A percentile compares a stretch with the other conserved stretches of the same genome.
phyloP scores from a whole-genome alignment of 2,888 invertebrate species.

The Philhelius pedissequus region DNA sequence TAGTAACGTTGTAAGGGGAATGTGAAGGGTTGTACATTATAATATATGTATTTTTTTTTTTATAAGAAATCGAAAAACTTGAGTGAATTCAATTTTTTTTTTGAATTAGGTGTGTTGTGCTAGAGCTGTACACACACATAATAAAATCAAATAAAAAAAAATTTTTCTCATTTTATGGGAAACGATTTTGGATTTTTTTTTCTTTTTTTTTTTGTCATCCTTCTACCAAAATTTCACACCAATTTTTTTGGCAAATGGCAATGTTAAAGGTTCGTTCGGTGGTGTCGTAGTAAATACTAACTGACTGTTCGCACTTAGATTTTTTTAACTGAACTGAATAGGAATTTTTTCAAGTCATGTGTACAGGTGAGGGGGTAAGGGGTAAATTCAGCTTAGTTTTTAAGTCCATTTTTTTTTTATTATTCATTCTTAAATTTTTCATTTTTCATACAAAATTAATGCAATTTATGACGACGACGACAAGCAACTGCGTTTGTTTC shows the following conservation, averaged over 20 bases:
- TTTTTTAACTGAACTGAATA: too few relatives aligned
- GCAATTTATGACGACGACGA: too few relatives aligned
- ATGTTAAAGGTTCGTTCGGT: background rate
- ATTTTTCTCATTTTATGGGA: background rate
- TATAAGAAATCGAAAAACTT: conserved; percentile 6
- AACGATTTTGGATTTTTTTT: background rate
- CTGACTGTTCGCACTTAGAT: background rate
- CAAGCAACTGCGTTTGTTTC: too few relatives aligned
- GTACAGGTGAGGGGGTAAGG: too few relatives aligned
- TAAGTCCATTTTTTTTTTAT: too few relatives aligned
- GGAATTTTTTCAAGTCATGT: too few relatives aligned
- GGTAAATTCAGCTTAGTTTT: too few relatives aligned
- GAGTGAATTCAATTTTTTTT: background rate
- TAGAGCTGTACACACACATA: background rate
- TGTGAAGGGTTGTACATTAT: background rate
- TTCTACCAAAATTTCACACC: background rate
- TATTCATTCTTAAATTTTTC: too few relatives aligned
- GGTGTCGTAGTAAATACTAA: background rate
- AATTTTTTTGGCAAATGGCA: too few relatives aligned
- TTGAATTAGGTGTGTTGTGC: conserved; percentile 3
- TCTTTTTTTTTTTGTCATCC: background rate
- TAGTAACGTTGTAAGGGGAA: background rate
- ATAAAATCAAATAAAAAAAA: background rate
- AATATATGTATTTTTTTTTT: too few relatives aligned
- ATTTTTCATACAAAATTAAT: too few relatives aligned